Percentiles rank a stretch among this genome's conserved stretches.
phyloP scores from a whole-genome alignment of 2,797 vertebrate species.

The Vespertilio murinus region DNA sequence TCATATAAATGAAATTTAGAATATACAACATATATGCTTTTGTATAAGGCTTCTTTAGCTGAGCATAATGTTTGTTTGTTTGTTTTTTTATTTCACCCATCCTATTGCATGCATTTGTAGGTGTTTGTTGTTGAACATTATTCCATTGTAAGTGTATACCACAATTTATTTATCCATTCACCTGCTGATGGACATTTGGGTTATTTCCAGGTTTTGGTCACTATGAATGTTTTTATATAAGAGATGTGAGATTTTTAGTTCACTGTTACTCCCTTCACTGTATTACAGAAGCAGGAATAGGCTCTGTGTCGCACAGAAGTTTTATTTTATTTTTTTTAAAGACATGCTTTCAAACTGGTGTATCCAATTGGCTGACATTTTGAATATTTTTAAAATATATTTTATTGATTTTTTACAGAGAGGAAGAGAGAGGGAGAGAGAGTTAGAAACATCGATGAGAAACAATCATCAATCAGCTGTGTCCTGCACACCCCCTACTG shows the following conservation, averaged over 20 bases:
- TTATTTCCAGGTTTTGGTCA: background rate
- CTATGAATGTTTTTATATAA: background rate
- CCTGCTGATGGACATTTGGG: background rate
- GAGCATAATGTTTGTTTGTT: background rate
- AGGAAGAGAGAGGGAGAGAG: too few species aligned
- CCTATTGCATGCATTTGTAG: background rate
- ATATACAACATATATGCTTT: background rate
- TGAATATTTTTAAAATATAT: too few species aligned
- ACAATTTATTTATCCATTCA: background rate
- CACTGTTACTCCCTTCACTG: background rate
- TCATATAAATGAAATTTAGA: background rate
- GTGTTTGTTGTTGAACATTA: background rate
- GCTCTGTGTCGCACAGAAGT: background rate
- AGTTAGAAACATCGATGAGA: too few species aligned
- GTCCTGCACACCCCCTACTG: too few species aligned
- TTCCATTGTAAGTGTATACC: background rate
- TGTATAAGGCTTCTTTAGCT: background rate
- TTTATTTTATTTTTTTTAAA: too few species aligned
- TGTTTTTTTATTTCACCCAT: background rate
- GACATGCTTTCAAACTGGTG: too few species aligned
- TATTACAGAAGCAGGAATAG: slow-evolving; percentile 7
- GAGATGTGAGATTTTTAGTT: background rate
- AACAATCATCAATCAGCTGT: too few species aligned
- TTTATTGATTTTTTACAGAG: too few species aligned
- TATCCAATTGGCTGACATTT: too few species aligned